phyloP scores from a whole-genome alignment of 2,113 vertebrate genomes.

The Galbula dea region DNA sequence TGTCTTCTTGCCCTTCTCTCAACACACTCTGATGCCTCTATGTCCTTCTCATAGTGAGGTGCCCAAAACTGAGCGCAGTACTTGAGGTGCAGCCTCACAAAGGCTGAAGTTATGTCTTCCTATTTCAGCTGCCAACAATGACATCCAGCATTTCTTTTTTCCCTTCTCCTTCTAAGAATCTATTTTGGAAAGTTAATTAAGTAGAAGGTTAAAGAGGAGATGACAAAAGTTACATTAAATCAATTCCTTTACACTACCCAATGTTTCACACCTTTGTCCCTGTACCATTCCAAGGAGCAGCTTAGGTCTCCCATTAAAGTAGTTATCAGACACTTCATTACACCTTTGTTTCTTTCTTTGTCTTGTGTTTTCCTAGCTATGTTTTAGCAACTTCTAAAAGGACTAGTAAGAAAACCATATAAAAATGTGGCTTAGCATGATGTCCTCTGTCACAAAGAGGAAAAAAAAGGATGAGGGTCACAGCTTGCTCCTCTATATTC shows the following conservation, averaged over 20 bases:
- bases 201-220: background rate
- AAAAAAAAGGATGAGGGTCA: slow-evolving; percentile 17
- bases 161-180: background rate
- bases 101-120: background rate
- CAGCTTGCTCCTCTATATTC: slow-evolving; percentile 24
- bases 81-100: no score
- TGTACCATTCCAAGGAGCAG: background rate
- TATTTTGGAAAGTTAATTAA: background rate
- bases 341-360: background rate
- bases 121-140: background rate
- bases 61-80: no score
- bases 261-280: background rate
- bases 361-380: background rate
- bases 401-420: background rate
- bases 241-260: background rate
- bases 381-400: background rate
- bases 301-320: background rate
- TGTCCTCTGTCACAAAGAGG: slow-evolving; percentile 9
- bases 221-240: background rate
- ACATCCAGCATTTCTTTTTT: background rate
- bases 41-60: no score
- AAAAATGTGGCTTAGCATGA: background rate
- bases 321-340: background rate
- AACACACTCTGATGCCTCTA: no score
- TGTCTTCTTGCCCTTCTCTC: no score